These are phyloP conservation scores for Nineta flava DNA, from an alignment of 2,888 invertebrate genomes.

Conservation along the genomic window DNA sequence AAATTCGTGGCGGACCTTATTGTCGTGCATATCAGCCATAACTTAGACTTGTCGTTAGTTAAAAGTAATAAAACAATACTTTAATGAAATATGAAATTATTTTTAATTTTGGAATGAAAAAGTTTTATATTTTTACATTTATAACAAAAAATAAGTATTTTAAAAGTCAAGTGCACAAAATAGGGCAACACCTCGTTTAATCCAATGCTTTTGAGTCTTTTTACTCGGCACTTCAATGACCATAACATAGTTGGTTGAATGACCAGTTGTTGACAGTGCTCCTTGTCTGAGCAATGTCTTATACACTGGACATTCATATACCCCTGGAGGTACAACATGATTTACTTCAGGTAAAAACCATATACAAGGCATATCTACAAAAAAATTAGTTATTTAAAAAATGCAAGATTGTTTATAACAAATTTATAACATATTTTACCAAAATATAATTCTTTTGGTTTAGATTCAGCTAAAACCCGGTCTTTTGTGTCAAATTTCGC, in stretches of 20 bases:
- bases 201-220: constrained; percentile 39
- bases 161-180: constrained; percentile 37
- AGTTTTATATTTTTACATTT: no score
- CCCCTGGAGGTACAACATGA: constrained; percentile 32
- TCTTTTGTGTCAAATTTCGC: constrained; percentile 52
- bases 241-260: constrained; percentile 51
- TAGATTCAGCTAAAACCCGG: constrained; percentile 39
- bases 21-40: no score
- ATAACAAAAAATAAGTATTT: constrained; percentile 7
- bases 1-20: no score
- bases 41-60: no score
- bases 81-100: no score
- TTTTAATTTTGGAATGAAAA: no score
- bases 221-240: constrained; percentile 41
- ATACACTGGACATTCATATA: constrained; percentile 46
- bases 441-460: constrained; percentile 52
- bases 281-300: constrained; percentile 47
- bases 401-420: not conserved
- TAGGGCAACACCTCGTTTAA: constrained; percentile 41
- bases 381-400: not conserved
- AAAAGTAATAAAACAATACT: no score
- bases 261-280: constrained; percentile 47
- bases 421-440: constrained; percentile 25
- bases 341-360: constrained; percentile 51
- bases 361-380: constrained; percentile 48